phyloP scores from a whole-genome alignment of 2,888 invertebrate genomes.

The Chrysotoxum bicinctum region DNA sequence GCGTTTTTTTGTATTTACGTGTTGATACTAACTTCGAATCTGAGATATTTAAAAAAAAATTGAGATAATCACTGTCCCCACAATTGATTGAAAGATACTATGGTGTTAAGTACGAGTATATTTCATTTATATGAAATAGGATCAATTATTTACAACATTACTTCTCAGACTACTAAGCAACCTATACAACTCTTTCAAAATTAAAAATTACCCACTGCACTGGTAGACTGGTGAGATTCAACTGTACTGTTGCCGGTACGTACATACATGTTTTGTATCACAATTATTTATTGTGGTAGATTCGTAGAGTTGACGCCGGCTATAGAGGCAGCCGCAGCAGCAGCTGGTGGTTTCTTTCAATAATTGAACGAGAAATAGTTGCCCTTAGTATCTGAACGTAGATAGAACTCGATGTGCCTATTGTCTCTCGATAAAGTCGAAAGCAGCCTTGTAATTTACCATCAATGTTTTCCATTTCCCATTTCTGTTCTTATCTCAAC shows the following conservation, averaged over 20 bases:
- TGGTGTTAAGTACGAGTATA: too few species aligned
- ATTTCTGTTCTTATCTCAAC: background rate
- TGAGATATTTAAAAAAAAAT: too few species aligned
- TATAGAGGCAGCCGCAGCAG: background rate
- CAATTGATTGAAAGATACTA: too few species aligned
- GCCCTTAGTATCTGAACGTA: constrained; percentile 58
- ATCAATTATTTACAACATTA: background rate
- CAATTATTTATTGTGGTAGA: background rate
- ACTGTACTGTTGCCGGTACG: background rate
- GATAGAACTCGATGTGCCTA: constrained; percentile 10
- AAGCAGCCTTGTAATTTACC: constrained; percentile 7
- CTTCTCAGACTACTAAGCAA: background rate
- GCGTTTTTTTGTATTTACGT: too few species aligned
- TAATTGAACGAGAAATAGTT: constrained; percentile 32
- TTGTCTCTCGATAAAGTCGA: background rate
- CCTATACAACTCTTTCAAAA: background rate
- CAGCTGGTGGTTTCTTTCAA: constrained; percentile 20
- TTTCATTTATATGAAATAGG: too few species aligned
- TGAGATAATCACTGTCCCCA: too few species aligned
- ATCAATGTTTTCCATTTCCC: background rate
- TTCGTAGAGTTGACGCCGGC: background rate
- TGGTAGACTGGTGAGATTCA: background rate
- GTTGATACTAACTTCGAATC: too few species aligned
- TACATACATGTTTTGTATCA: background rate
- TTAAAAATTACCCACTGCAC: background rate